phyloP scores from a whole-genome alignment of 2,113 vertebrate species.

The Tympanuchus pallidicinctus region DNA sequence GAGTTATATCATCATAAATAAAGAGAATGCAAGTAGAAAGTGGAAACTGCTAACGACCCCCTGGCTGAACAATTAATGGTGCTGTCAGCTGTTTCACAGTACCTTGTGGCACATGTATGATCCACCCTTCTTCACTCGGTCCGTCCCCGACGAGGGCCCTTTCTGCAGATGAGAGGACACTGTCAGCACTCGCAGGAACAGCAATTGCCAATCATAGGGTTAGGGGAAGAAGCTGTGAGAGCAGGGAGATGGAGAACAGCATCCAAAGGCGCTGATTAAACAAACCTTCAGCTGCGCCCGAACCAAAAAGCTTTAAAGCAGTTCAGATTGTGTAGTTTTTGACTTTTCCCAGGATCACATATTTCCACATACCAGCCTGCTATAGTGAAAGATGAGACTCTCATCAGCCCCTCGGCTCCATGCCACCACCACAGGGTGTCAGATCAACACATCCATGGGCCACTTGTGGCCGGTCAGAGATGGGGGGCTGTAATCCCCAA shows the following conservation, averaged over 20 bases:
- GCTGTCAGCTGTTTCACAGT: not conserved
- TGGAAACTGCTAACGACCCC: not conserved
- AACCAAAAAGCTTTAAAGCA: too few relatives aligned
- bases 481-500: rapidly evolving
- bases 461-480: rapidly evolving
- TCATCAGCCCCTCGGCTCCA: not conserved
- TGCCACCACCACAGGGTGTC: not conserved
- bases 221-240: not conserved
- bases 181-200: not conserved
- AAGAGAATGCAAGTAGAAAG: not conserved
- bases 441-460: not conserved
- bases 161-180: conserved; percentile 73
- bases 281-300: not conserved
- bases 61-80: not conserved
- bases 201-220: not conserved
- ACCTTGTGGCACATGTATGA: conserved; percentile 99
- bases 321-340: not conserved
- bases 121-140: conserved; percentile 97
- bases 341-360: not conserved
- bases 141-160: conserved; percentile 86
- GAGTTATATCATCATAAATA: not conserved
- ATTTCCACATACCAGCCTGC: not conserved
- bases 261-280: not conserved
- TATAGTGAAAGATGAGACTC: rapidly evolving
- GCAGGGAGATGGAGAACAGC: rapidly evolving